Evolutionary conservation across 2,113 vertebrate species (phyloP), one percentile per base, ranked within the genome.

Genomic region (Gorilla gorilla): DNA sequence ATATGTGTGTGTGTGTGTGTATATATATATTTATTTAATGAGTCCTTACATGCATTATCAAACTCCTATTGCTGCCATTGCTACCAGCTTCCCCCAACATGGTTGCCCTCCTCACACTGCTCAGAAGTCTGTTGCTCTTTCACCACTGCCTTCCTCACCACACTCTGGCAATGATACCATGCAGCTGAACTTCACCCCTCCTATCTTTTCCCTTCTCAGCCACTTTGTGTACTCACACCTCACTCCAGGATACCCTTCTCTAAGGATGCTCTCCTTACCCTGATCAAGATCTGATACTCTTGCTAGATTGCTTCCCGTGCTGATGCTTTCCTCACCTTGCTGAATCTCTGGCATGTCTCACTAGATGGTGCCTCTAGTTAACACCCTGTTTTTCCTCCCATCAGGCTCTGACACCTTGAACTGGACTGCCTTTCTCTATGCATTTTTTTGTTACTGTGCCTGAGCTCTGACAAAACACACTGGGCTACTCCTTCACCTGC

Each of bases 71-170:
- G 8, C 38, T 40, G 12, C 48, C 13, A 4, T 22, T 57, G 22
- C 23, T 22, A 57, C 11, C 27, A 43, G 27, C 27, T 52, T 76
- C 35, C 8, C 52, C 43, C 9, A 4, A 22, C 6, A 11, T 40
- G 38, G 3, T 32, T 43, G 3, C 38, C 5, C 2, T 66, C 27
- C 59, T 13, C 27, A 22, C 5, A 16, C 68, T 64, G 38, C 32
- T 52, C 16, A n/a, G 13, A 22, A 13, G 23, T 70, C 64, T 38
- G 8, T 18, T 55, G 52, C 17, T 86, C 16, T 81, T 59, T 0
- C 48, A 10, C 0, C 1, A 0, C 45, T n/a, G 2, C 32, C n/a
- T 73, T 55, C n/a, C n/a, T 40, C 18, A 20, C 68, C 23, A 11
- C n/a, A 30, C n/a, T 22, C 48, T 30, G 68, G 3, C 14, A 11